These are phyloP conservation scores for Bos javanicus DNA, from an alignment of 2,113 vertebrate genomes.

Conservation along the genomic window DNA sequence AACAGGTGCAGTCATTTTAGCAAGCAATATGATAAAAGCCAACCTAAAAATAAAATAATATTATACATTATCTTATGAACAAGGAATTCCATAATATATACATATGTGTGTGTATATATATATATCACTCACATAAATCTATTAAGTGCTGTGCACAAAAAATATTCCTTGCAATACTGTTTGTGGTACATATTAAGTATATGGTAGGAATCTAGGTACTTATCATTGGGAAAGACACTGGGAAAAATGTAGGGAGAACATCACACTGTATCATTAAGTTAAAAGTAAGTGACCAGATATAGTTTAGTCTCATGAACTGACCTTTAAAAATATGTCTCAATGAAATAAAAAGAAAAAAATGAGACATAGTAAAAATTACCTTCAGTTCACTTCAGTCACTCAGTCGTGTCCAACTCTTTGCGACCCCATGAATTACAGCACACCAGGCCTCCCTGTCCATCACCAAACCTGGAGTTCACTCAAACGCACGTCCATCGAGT, in stretches of 20 bases:
- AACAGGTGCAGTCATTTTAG: neutral
- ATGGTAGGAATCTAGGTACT: neutral
- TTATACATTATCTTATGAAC: neutral
- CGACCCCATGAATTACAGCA: no score
- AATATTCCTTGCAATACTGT: neutral
- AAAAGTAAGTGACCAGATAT: neutral
- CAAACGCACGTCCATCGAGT: no score
- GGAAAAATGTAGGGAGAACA: neutral
- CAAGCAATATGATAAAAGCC: neutral
- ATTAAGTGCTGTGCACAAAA: neutral
- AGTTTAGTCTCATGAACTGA: neutral
- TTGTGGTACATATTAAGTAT: neutral
- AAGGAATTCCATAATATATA: conserved; percentile 39
- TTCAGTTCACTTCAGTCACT: neutral
- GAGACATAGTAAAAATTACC: neutral
- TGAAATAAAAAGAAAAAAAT: neutral
- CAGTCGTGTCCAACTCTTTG: no score
- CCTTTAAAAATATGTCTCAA: neutral
- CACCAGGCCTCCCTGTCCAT: no score
- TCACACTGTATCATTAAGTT: neutral
- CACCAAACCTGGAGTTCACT: no score
- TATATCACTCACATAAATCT: neutral
- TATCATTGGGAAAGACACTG: neutral
- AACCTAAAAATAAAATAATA: neutral
- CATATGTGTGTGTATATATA: neutral